Evolutionary conservation across 2,113 vertebrate genomes (phyloP).

Genomic region (Andinoacara biseriatus): DNA sequence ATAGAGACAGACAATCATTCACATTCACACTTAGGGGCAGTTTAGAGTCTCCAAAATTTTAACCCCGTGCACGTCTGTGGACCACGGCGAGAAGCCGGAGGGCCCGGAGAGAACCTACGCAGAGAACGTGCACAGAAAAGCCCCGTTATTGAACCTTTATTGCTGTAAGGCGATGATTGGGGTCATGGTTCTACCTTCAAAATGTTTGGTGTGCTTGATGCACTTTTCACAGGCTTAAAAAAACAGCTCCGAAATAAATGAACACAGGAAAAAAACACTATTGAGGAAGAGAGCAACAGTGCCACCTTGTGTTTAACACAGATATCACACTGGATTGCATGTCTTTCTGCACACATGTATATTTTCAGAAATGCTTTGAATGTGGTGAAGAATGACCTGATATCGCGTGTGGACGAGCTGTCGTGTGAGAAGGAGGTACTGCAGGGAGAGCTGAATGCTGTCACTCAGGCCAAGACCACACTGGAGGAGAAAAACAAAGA

Average conservation of each 20-base stretch:
- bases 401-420: slow-evolving; percentile 91
- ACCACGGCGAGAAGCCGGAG: too few species aligned
- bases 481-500: slow-evolving; percentile 95
- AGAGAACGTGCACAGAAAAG: too few species aligned
- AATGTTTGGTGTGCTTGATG: background rate
- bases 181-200: background rate
- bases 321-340: background rate
- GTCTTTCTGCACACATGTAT: background rate
- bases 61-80: too few species aligned
- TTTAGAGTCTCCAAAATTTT: background rate
- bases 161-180: background rate
- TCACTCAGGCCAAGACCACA: slow-evolving; percentile 89
- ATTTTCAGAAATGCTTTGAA: slow-evolving; percentile 92
- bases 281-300: background rate
- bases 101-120: too few species aligned
- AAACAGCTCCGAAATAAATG: background rate
- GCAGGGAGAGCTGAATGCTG: slow-evolving; percentile 87
- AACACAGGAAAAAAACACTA: background rate
- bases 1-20: background rate
- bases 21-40: fast-evolving
- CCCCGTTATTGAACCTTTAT: too few species aligned
- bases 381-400: slow-evolving; percentile 96
- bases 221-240: background rate
- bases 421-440: slow-evolving; percentile 93
- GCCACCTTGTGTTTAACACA: slow-evolving; percentile 31